phyloP scores from a whole-genome alignment of 2,113 vertebrate genomes.

The Caretta caretta region DNA sequence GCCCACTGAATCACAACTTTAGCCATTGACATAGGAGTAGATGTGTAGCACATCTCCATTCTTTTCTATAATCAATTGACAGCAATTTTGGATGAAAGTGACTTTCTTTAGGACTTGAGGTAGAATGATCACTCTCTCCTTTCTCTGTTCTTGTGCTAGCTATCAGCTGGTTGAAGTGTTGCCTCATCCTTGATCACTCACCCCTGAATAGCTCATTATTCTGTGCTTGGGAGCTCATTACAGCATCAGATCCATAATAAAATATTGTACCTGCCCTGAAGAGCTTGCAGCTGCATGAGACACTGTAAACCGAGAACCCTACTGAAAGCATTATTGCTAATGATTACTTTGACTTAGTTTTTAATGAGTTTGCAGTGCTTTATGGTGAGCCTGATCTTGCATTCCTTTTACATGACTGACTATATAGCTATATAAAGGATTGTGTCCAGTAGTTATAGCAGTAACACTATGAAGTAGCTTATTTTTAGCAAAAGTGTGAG shows the following conservation, averaged over 20 bases:
- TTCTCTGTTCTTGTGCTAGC: not conserved
- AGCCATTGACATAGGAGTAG: not conserved
- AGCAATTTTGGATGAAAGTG: constrained; percentile 9
- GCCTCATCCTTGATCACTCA: not conserved
- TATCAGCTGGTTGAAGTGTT: not conserved
- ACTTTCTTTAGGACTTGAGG: not conserved
- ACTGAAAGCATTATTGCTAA: not conserved
- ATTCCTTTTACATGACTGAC: not conserved
- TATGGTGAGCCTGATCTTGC: not conserved
- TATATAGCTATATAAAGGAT: not conserved
- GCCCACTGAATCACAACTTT: not conserved
- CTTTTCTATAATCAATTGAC: not conserved
- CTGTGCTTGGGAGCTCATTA: not conserved
- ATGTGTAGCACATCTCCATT: not conserved
- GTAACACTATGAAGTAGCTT: not conserved
- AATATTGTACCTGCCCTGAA: not conserved
- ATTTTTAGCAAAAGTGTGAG: not conserved
- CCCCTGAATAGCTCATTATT: not conserved
- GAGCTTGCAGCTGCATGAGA: not conserved
- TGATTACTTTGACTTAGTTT: not conserved
- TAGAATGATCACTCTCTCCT: not conserved
- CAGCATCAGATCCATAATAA: not conserved
- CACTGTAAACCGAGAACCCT: not conserved
- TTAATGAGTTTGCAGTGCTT: not conserved
- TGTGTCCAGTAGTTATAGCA: not conserved